Evolutionary conservation across 1,140 invertebrate genomes (phyloP), one percentile per base, ranked within the genome.

Genomic region (Lamellibrachia luymesi): DNA sequence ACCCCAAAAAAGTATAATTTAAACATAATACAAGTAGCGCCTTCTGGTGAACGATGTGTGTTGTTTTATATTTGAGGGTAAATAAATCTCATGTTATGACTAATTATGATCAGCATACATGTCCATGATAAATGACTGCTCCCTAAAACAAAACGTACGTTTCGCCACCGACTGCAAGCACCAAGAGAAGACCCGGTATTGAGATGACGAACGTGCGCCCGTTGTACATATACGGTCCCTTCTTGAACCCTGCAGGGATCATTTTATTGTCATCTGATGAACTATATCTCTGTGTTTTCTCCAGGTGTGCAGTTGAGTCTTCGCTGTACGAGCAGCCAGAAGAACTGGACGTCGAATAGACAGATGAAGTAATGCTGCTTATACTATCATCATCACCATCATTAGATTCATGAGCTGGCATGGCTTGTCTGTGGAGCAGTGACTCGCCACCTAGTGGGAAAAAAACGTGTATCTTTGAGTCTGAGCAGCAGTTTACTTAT

Each of bases 141-240:
- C 64, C 64, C 64, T 80, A 22, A 17, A 17, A 80, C 38, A 80
- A 50, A 91, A 91, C 91, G 10, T 91, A 91, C 91, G 51, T 91
- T 91, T 91, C 91, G 10, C 91, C 91, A 17, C 49, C 91, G 4
- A 91, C 2, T 25, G 91, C 91, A 17, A 91, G 91, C 91, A 27
- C 22, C 91, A 91, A 27, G 22, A 91, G 91, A 50, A 91, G 49
- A 50, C 91, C 91, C 1, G 91, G 91, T 51, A 91, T 17, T 13
- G 91, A 50, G 49, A 91, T n/a, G n/a, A 91, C 22, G 51, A 50
- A 91, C 25, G 51, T 51, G 7, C 91, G 49, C 51, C 91, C 91
- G 51, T 91, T n/a, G 91, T 91, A 91, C 91, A 50, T 50, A 91
- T 50, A 91, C 51, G 91, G 91, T 17, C 51, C 49, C 91, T 91